Evolutionary conservation across 2,797 vertebrate genomes (phyloP), one percentile per base, ranked within the genome.

Genomic region (Crypturellus tataupa): DNA sequence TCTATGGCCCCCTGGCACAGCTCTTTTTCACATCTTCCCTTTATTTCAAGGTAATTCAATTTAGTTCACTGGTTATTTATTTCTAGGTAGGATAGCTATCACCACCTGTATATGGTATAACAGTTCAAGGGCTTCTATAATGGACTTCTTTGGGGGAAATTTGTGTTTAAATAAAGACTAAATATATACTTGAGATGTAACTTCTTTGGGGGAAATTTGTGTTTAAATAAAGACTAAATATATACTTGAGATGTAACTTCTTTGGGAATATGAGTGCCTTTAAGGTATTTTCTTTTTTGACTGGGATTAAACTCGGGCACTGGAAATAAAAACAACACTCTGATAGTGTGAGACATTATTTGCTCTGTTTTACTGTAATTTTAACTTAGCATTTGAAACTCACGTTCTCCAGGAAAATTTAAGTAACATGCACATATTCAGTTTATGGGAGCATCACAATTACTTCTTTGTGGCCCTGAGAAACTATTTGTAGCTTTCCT

Each of bases 11-110:
- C 11, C 96, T 99, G 92, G 97, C 97, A 96, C 98, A 98, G 90
- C 98, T 99, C 35, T 99, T 99, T 96, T 98, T 99, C 96, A 99
- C 98, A 44, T 99, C 99, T 9, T 98, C 98, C 1, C 77, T 99
- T 85, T 99, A 98, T 97, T 99, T 99, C 93, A 99, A 99, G 99
- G 99, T 99, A 98, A 97, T 44, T 44, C 16, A 40, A 69, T 9
- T 55, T 13, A 85, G 16, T 58, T 25, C 12, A 46, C 4, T 56
- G 44, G 21, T 17, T 78, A 11, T 42, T 80, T 79, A 8, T 16
- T 85, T 92, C 19, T 56, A 6, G 3, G 17, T 88, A 37, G 10
- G 85, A 9, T 5, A 76, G 46, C 25, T 89, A 0, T 80, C 58
- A 81, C 24, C 13, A 6, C 25, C 73, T 65, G 14, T 18, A 27